These are phyloP conservation scores for Orycteropus afer DNA, from an alignment of 2,113 vertebrate species.

Conservation along the genomic window DNA sequence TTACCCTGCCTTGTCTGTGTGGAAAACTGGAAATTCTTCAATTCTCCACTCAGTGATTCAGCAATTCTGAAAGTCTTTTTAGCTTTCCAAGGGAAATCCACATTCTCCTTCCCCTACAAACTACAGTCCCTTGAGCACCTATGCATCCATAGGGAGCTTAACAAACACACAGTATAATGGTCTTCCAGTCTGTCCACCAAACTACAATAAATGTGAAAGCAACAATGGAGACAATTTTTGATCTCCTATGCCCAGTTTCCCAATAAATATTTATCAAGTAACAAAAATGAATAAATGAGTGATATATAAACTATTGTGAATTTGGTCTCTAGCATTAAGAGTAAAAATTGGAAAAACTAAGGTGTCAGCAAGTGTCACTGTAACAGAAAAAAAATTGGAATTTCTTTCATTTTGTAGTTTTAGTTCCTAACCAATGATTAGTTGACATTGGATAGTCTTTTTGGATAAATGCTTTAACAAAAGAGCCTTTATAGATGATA, in stretches of 20 bases:
- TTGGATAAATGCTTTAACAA: constrained; percentile 1
- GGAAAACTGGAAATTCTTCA: background rate
- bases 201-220: background rate
- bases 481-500: background rate
- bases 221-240: background rate
- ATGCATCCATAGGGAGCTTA: background rate
- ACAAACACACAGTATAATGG: background rate
- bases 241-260: background rate
- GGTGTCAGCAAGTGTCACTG: background rate
- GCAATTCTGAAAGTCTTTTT: background rate
- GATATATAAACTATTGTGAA: background rate
- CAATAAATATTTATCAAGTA: background rate
- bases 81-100: background rate
- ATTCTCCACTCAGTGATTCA: background rate
- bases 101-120: background rate
- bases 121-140: background rate
- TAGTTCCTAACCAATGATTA: background rate
- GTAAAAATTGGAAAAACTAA: constrained; percentile 31
- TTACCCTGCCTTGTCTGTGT: background rate
- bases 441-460: background rate
- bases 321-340: background rate
- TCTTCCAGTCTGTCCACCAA: background rate
- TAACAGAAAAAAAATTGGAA: background rate
- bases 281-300: background rate
- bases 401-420: background rate